Evolutionary conservation across 2,113 vertebrate species (phyloP), one percentile per base, ranked within the genome.

Genomic region (Phaethon lepturus): DNA sequence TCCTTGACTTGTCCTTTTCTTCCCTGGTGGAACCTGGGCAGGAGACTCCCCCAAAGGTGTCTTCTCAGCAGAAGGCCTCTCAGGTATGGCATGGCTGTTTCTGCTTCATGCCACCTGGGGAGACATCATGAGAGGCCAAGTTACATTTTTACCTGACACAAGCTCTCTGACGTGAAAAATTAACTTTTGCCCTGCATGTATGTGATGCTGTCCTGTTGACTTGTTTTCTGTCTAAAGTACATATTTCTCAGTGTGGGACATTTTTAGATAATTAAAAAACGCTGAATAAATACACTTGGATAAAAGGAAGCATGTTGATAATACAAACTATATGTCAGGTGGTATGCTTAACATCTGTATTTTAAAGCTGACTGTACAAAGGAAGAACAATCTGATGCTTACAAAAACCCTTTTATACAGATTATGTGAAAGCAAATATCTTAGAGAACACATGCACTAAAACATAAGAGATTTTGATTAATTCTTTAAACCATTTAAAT

Each of bases 221-320:
- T 78, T 96, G 72, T 62, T 91, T 83, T 93, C 93, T 75, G 45
- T 69, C 86, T 88, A 53, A 93, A 95, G 97, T 66, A 77, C 47
- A 0, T 66, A 40, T 88, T 93, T 74, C 80, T 95, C 33, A 14
- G 88, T 17, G 66, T 73, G 73, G 75, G 91, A 58, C 64, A 24
- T 64, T 84, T 93, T 56, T 45, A 89, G 58, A 17, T 86, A 52
- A 80, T 96, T 10, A 55, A 44, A 93, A 94, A 88, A 44, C 64
- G 42, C 56, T 84, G 47, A 56, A 73, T 73, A 73, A 95, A 88
- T 90, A 79, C 15, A 31, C 74, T 89, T 79, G 58, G 28, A 68
- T 79, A 58, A 95, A 95, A 72, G 89, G 72, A 87, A 74, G 58
- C 38, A 5, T 44, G 29, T 76, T 87, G 87, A 45, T 79, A 66